These are phyloP conservation scores for Drosophila mimetica DNA, from an alignment of 2,888 invertebrate genomes.

Conservation along the genomic window DNA sequence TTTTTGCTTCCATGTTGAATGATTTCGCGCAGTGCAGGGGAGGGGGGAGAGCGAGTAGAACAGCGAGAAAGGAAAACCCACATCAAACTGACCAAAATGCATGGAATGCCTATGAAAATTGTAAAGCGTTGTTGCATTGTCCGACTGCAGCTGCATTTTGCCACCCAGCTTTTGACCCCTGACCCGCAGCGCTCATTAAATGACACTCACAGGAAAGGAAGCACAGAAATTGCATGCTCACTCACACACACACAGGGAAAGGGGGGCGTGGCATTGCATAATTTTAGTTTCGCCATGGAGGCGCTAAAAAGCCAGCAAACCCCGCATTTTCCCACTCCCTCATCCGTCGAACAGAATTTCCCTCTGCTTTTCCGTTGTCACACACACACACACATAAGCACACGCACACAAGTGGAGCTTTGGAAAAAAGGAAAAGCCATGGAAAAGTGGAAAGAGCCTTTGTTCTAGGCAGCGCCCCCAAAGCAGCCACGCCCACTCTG, in stretches of 20 bases:
- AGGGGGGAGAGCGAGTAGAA: conserved; percentile 12
- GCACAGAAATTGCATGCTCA: conserved; percentile 70
- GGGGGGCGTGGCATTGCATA: conserved; percentile 75
- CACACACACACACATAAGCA: conserved; percentile 40
- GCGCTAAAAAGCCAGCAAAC: conserved; percentile 65
- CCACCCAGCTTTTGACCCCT: conserved; percentile 4
- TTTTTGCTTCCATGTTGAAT: background rate
- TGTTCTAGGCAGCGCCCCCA: conserved; percentile 47
- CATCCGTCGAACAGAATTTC: background rate
- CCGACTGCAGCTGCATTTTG: conserved; percentile 15
- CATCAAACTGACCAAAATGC: conserved; percentile 79
- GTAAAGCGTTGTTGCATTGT: conserved; percentile 65
- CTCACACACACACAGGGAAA: conserved; percentile 6
- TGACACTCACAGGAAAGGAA: conserved; percentile 69
- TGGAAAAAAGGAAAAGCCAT: conserved; percentile 12
- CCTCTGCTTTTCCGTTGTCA: conserved; percentile 55
- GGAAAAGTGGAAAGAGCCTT: conserved; percentile 28
- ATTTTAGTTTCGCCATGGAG: conserved; percentile 74
- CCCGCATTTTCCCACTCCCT: conserved; percentile 13
- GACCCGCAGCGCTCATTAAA: conserved; percentile 77
- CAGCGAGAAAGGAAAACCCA: conserved; percentile 67
- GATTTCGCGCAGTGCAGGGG: conserved; percentile 37
- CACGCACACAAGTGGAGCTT: conserved; percentile 13
- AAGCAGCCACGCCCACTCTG: background rate
- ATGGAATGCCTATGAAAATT: conserved; percentile 76